Evolutionary conservation across 2,888 invertebrate genomes (phyloP).

Genomic region (Argyresthia albistria): DNA sequence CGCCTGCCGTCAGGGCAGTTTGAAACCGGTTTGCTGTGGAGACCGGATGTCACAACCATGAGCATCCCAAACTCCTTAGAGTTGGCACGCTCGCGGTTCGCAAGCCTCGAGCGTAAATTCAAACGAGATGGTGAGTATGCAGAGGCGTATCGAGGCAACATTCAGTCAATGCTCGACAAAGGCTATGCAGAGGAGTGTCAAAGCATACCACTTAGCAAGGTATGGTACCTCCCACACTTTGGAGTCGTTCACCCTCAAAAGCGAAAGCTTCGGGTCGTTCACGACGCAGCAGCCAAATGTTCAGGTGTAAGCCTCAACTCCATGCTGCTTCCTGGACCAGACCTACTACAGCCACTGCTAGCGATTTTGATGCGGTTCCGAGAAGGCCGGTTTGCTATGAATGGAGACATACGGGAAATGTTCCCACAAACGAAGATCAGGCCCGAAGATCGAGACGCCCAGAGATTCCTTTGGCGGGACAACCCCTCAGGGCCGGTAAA

Average conservation of each 20-base stretch:
- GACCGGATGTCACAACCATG: no score
- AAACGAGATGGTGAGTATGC: no score
- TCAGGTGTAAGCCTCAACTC: slow-evolving; percentile 15
- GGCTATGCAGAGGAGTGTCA: not conserved
- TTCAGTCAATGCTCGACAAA: not conserved
- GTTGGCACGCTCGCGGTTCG: no score
- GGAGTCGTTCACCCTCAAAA: slow-evolving; percentile 15
- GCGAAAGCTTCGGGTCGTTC: slow-evolving; percentile 13
- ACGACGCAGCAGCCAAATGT: slow-evolving; percentile 18
- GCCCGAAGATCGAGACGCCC: slow-evolving; percentile 8
- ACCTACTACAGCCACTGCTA: slow-evolving; percentile 19
- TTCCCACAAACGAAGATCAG: slow-evolving; percentile 10
- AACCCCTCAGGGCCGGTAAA: not conserved
- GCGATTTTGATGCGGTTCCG: slow-evolving; percentile 10
- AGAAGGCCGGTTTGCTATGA: slow-evolving; percentile 1
- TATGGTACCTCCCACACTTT: slow-evolving; percentile 14
- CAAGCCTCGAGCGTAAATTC: no score
- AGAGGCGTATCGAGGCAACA: no score
- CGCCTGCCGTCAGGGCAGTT: no score
- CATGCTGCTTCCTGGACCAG: slow-evolving; percentile 22
- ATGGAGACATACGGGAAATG: slow-evolving; percentile 7
- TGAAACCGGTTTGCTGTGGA: no score
- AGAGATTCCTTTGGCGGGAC: slow-evolving; percentile 7
- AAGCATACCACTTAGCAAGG: not conserved
- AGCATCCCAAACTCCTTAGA: no score